Evolutionary conservation across 2,113 vertebrate genomes (phyloP).

Genomic region (Ictidomys tridecemlineatus): DNA sequence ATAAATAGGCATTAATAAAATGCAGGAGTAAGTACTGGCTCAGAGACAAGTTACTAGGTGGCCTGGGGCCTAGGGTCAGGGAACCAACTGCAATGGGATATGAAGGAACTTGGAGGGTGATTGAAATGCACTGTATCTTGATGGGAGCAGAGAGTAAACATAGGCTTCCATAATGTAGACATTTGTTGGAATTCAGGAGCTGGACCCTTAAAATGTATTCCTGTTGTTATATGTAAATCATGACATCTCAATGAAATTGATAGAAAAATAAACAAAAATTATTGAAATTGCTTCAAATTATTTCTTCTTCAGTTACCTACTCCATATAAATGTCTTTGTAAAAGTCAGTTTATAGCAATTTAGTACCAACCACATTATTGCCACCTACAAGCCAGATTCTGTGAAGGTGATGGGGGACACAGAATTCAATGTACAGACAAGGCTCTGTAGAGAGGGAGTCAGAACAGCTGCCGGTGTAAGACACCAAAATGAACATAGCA

Average conservation of each 20-base stretch:
- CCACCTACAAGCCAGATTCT: neutral
- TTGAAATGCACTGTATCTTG: neutral
- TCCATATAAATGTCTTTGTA: neutral
- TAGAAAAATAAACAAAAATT: constrained; percentile 12
- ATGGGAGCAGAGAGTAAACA: neutral
- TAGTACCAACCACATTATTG: neutral
- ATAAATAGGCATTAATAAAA: neutral
- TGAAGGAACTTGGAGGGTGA: neutral
- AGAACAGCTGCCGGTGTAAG: neutral
- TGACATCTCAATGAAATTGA: neutral
- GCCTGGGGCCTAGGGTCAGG: neutral
- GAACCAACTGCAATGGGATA: neutral
- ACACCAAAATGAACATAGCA: neutral
- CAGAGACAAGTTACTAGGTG: neutral
- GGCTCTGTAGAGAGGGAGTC: neutral
- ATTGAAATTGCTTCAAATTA: constrained; percentile 2
- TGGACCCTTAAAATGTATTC: neutral
- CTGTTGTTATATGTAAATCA: neutral
- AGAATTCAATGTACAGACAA: neutral
- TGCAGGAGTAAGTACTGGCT: neutral
- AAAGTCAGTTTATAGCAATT: neutral
- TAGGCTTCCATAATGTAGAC: neutral
- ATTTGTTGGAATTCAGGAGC: neutral
- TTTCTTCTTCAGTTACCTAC: neutral
- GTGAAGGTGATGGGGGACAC: neutral